Evolutionary conservation across 2,888 invertebrate species (phyloP).

Genomic region (Alloscopus bannaensis): DNA sequence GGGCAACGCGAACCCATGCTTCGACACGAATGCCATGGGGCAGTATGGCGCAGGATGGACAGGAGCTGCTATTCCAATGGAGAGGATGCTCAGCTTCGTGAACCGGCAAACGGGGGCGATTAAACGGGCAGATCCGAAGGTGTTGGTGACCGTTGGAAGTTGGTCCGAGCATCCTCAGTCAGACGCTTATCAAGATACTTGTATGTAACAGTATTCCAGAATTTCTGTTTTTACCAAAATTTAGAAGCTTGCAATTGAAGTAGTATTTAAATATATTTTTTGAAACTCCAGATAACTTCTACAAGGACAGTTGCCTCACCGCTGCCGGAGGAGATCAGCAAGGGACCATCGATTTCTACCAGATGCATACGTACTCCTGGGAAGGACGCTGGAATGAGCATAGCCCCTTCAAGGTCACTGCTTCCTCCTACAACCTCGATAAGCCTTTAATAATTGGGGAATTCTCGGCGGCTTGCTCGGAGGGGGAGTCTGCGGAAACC

Average conservation of each 20-base stretch:
- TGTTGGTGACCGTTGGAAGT: slow-evolving; percentile 73
- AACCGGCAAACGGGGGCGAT: slow-evolving; percentile 73
- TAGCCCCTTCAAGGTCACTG: slow-evolving; percentile 71
- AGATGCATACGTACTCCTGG: slow-evolving; percentile 73
- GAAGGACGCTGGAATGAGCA: slow-evolving; percentile 72
- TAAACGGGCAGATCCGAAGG: slow-evolving; percentile 69
- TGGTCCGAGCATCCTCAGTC: slow-evolving; percentile 73
- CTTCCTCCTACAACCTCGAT: slow-evolving; percentile 52
- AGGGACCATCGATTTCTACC: slow-evolving; percentile 73
- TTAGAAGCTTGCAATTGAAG: too few relatives aligned
- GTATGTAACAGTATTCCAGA: slow-evolving; percentile 2
- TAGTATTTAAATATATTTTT: not conserved
- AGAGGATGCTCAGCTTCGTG: slow-evolving; percentile 71
- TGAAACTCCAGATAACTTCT: slow-evolving; percentile 38
- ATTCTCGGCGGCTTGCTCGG: slow-evolving; percentile 70
- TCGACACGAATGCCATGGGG: slow-evolving; percentile 70
- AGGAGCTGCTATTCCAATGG: slow-evolving; percentile 67
- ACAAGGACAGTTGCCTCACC: slow-evolving; percentile 70
- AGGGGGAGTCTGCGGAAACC: slow-evolving; percentile 62
- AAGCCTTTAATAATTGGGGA: slow-evolving; percentile 74
- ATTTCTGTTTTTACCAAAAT: too few relatives aligned
- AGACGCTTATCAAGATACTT: slow-evolving; percentile 71
- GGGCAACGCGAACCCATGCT: slow-evolving; percentile 71
- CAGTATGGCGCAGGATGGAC: slow-evolving; percentile 73
- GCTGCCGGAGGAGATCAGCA: slow-evolving; percentile 66